phyloP scores from a whole-genome alignment of 1,140 invertebrate genomes.

The Acyrthosiphon pisum region DNA sequence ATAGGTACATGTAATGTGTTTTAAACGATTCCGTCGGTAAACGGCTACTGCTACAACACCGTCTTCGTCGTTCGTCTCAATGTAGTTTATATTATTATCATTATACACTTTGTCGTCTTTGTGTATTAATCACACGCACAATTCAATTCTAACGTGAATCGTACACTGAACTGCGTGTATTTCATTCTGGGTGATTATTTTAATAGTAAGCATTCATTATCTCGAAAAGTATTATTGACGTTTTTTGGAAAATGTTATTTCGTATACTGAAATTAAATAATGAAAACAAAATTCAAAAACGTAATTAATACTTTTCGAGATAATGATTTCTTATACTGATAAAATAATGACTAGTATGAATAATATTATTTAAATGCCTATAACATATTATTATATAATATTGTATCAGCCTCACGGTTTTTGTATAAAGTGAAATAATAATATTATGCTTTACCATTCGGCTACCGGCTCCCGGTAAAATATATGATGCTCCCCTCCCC shows the following conservation, averaged over 20 bases:
- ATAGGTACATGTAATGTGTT: background rate
- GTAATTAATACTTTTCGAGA: background rate
- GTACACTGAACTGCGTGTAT: background rate
- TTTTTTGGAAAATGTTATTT: background rate
- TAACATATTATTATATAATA: background rate
- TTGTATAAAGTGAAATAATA: background rate
- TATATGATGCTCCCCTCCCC: no score
- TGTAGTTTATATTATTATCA: no score
- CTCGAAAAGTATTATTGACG: background rate
- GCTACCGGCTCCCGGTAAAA: background rate
- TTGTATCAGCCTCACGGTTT: background rate
- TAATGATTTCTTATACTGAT: background rate
- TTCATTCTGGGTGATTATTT: background rate
- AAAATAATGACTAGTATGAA: background rate
- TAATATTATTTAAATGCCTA: background rate
- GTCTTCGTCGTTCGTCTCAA: background rate
- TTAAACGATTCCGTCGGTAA: background rate
- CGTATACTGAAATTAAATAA: background rate
- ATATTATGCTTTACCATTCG: background rate
- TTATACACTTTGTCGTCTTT: background rate
- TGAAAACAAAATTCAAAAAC: background rate
- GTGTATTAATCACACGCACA: background rate
- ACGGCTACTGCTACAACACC: background rate
- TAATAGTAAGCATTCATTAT: background rate
- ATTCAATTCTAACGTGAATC: background rate